phyloP scores from a whole-genome alignment of 64 coral and sea anemone species.

The Dendrophyllia cribrosa region DNA sequence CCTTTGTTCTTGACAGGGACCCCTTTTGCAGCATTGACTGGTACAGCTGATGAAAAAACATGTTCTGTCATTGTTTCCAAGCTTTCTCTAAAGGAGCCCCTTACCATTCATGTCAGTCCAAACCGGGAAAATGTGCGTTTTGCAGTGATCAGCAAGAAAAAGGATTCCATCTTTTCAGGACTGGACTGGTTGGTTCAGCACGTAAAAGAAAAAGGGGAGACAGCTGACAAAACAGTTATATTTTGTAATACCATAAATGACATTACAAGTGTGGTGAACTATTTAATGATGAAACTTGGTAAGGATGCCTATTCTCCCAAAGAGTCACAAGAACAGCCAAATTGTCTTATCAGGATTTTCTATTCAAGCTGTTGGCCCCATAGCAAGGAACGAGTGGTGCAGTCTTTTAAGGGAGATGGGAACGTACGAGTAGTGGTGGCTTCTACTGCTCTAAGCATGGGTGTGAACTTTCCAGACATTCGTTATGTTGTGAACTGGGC shows the following conservation, averaged over 20 bases:
- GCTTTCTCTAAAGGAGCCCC: background rate
- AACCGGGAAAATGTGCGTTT: constrained; percentile 26
- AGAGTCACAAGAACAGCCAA: background rate
- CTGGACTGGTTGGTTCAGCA: constrained; percentile 43
- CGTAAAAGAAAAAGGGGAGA: background rate
- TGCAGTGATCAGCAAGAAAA: constrained; percentile 8
- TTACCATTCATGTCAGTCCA: constrained; percentile 34
- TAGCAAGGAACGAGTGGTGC: constrained; percentile 16
- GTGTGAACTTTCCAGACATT: constrained; percentile 48
- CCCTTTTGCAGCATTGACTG: constrained; percentile 14
- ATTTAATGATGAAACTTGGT: constrained; percentile 30
- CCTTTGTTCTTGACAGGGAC: background rate
- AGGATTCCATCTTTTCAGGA: background rate
- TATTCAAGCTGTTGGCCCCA: constrained; percentile 35
- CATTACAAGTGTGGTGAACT: constrained; percentile 34
- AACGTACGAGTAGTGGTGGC: constrained; percentile 47
- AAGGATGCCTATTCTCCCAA: background rate
- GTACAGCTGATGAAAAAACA: constrained; percentile 21
- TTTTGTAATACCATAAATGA: constrained; percentile 73
- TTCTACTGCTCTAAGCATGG: constrained; percentile 38
- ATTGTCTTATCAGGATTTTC: constrained; percentile 40
- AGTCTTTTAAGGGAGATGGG: constrained; percentile 25
- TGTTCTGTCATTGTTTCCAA: background rate
- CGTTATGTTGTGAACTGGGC: constrained; percentile 40
- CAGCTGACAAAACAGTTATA: constrained; percentile 31